Evolutionary conservation across 2,113 vertebrate species (phyloP).

Genomic region (Corythoichthys intestinalis): DNA sequence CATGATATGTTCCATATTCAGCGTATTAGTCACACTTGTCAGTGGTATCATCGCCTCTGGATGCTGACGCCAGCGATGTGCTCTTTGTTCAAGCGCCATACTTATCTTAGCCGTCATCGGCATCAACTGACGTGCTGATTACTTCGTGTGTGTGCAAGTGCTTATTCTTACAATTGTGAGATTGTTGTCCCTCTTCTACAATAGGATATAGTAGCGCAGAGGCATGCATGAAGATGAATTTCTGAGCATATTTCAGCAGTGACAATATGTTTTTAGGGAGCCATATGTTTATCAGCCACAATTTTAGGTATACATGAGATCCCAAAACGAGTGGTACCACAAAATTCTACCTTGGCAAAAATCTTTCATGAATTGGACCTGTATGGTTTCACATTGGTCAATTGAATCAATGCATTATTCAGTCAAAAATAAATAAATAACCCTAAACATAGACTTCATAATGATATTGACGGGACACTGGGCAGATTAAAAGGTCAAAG

Average conservation of each 20-base stretch:
- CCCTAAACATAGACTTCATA: too few species aligned
- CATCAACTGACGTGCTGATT: constrained; percentile 38
- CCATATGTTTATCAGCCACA: constrained; percentile 11
- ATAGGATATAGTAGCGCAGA: constrained; percentile 1
- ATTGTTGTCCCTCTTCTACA: constrained; percentile 11
- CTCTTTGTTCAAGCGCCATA: constrained; percentile 43
- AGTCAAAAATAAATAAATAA: background rate
- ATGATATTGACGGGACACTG: too few species aligned
- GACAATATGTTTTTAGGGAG: constrained; percentile 30
- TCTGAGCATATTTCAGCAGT: constrained; percentile 15
- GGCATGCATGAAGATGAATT: background rate
- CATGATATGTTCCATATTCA: constrained; percentile 53
- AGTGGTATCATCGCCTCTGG: constrained; percentile 32
- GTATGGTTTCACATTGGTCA: background rate
- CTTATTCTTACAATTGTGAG: constrained; percentile 13
- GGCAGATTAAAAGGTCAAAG: too few species aligned
- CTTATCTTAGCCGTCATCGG: constrained; percentile 37
- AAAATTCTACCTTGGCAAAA: background rate
- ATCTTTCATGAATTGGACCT: background rate
- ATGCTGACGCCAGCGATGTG: constrained; percentile 30
- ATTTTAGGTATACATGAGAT: background rate
- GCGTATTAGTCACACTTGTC: constrained; percentile 54
- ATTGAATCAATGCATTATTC: background rate
- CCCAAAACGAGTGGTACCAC: background rate
- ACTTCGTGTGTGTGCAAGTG: constrained; percentile 12